phyloP scores from a whole-genome alignment of 2,888 invertebrate species.

The Aporophyla lueneburgensis region DNA sequence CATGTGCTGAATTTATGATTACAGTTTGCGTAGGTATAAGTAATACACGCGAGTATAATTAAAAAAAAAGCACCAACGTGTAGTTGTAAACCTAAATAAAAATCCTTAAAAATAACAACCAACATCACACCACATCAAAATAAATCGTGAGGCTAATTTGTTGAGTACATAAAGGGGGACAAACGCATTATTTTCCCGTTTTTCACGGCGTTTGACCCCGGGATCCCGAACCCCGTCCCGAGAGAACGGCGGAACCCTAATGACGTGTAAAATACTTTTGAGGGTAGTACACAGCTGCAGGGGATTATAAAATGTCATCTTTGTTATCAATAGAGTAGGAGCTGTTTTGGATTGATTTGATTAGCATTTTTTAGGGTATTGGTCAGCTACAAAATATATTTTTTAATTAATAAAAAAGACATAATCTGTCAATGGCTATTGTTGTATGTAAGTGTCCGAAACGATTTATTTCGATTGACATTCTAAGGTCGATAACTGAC shows the following conservation, averaged over 20 bases:
- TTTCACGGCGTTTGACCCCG: conserved; percentile 85
- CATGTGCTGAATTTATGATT: too few relatives aligned
- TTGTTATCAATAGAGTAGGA: conserved; percentile 49
- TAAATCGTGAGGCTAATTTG: conserved; percentile 65
- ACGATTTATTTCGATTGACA: not conserved
- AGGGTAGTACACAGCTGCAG: conserved; percentile 66
- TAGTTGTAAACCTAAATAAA: conserved; percentile 1
- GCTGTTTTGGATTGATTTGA: conserved; percentile 53
- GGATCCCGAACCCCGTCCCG: conserved; percentile 79
- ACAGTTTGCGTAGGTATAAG: too few relatives aligned
- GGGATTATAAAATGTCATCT: conserved; percentile 64
- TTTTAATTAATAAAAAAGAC: not conserved
- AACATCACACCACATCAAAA: conserved; percentile 51
- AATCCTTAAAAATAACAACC: conserved; percentile 19
- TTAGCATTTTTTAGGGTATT: conserved; percentile 43
- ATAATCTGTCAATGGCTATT: too few relatives aligned
- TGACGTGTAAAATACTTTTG: conserved; percentile 84
- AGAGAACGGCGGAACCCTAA: conserved; percentile 75
- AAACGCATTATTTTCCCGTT: conserved; percentile 83
- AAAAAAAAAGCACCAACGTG: conserved; percentile 4
- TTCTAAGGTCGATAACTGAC: too few relatives aligned
- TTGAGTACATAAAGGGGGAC: conserved; percentile 67
- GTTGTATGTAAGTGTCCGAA: not conserved
- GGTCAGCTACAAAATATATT: conserved; percentile 30
- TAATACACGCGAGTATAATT: not conserved